These are phyloP conservation scores for Cyclophora albipunctata DNA, from an alignment of 2,888 invertebrate genomes.

Conservation along the genomic window DNA sequence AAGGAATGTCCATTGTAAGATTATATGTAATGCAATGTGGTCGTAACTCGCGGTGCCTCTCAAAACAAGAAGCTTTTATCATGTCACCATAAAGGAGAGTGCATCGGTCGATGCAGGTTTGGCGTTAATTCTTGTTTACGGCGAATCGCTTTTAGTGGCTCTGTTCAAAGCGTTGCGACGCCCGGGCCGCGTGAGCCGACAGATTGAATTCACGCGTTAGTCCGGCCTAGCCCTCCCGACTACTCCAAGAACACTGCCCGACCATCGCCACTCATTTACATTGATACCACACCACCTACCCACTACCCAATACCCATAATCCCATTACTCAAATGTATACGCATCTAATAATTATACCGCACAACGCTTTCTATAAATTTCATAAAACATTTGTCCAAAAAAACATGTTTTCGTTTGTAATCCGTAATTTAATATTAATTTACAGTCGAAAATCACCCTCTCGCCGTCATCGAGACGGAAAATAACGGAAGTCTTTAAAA, in stretches of 20 bases:
- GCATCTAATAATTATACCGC: no score
- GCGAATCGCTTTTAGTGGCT: slow-evolving; percentile 67
- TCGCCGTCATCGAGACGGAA: slow-evolving; percentile 68
- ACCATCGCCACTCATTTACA: no score
- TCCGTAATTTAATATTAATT: slow-evolving; percentile 68
- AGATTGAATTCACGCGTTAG: slow-evolving; percentile 36
- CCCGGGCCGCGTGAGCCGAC: slow-evolving; percentile 34
- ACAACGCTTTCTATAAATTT: neutral
- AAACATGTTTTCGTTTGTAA: slow-evolving; percentile 49
- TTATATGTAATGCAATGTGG: slow-evolving; percentile 11
- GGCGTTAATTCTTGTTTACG: slow-evolving; percentile 71
- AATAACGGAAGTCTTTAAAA: slow-evolving; percentile 73
- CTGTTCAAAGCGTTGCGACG: slow-evolving; percentile 40
- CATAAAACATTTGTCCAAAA: slow-evolving; percentile 13
- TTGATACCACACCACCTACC: slow-evolving; percentile 3
- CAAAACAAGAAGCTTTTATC: slow-evolving; percentile 58
- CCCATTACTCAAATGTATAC: no score
- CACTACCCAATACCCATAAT: no score
- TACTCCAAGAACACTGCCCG: neutral
- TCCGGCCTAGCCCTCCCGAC: slow-evolving; percentile 11
- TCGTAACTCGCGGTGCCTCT: slow-evolving; percentile 32
- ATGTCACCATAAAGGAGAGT: slow-evolving; percentile 66
- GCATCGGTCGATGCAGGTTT: slow-evolving; percentile 64
- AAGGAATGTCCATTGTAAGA: slow-evolving; percentile 4
- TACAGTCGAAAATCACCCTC: slow-evolving; percentile 62